Base-by-base conservation (phyloP, 1,140 invertebrate species). In the Leguminivora glycinivorella region DNA sequence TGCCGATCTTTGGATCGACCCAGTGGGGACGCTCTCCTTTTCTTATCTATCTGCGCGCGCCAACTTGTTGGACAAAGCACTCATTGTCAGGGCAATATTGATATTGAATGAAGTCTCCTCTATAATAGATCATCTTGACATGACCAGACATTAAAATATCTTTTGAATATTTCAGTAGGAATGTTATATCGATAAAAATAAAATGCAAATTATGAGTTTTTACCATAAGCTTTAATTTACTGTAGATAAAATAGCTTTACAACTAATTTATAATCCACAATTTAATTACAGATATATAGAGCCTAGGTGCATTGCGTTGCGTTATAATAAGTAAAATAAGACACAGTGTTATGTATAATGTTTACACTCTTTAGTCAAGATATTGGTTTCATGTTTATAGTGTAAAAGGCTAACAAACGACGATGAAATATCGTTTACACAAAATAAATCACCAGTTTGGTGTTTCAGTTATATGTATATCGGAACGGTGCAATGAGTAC, bases 241-340 rank as follows among this genome's bases (percentile, higher is more conserved):
- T 63, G 58, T 63, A 63, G 17, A 63, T 63, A 63, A 60, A 63
- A 63, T 63, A 63, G 29, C 26, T 60, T 60, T 60, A 63, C 24
- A 60, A 29, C 56, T 60, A 60, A n/a, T 56, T 56, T 47, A 47
- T 47, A 47, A 17, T 47, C n/a, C 43, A 47, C 43, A 52, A 22
- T 52, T 52, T 52, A 52, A 52, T 52, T 52, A 52, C 47, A 52
- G 47, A 17, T 52, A 19, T 52, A 19, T 52, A 52, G 19, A 22
- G 19, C n/a, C 47, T 52, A 52, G 19, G 47, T 17, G 40, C n/a
- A 43, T 9, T 52, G 47, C 47, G 19, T 52, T 52, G 47, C 47
- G 47, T 52, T 38, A 22, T 22, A 7, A 52, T 52, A 52, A n/a
- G n/a, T 52, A 22, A 52, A 52, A 22, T 52, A 52, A 52, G 47